These are phyloP conservation scores for Mormyrus proboscirostris DNA, from an alignment of 2,797 vertebrate species.

Conservation along the genomic window DNA sequence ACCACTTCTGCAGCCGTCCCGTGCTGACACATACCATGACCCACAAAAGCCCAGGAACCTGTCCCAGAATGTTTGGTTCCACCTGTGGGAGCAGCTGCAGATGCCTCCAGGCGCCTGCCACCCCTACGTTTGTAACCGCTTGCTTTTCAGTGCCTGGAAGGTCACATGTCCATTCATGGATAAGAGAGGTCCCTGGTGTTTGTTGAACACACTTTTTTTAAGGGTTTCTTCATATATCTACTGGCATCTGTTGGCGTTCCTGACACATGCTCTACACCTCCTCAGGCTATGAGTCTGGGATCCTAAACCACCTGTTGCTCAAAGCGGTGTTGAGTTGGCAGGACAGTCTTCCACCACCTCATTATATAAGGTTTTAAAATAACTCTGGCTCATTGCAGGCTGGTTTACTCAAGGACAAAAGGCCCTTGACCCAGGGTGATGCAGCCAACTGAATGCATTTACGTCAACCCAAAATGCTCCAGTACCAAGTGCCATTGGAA, in stretches of 20 bases:
- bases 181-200: background rate
- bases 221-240: slow-evolving; percentile 2
- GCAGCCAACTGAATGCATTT: background rate
- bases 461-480: background rate
- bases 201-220: background rate
- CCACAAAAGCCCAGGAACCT: slow-evolving; percentile 31
- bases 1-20: slow-evolving; percentile 27
- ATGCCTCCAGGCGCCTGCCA: background rate
- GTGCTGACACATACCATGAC: background rate
- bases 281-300: slow-evolving; percentile 18
- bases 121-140: slow-evolving; percentile 43
- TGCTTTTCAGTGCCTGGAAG: slow-evolving; percentile 35
- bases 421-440: slow-evolving; percentile 11
- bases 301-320: slow-evolving; percentile 57
- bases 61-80: slow-evolving; percentile 41
- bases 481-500: background rate
- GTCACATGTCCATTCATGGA: background rate
- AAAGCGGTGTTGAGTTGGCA: slow-evolving; percentile 52
- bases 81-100: slow-evolving; percentile 36
- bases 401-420: slow-evolving; percentile 49
- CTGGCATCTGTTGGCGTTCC: background rate
- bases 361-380: slow-evolving; percentile 56
- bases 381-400: slow-evolving; percentile 41
- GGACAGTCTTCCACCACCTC: slow-evolving; percentile 43
- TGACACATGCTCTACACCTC: slow-evolving; percentile 17